A percentile compares a stretch with the other conserved stretches of the same genome.
Evolutionary conservation across 2,113 vertebrate species (phyloP).

Genomic region (Caretta caretta): DNA sequence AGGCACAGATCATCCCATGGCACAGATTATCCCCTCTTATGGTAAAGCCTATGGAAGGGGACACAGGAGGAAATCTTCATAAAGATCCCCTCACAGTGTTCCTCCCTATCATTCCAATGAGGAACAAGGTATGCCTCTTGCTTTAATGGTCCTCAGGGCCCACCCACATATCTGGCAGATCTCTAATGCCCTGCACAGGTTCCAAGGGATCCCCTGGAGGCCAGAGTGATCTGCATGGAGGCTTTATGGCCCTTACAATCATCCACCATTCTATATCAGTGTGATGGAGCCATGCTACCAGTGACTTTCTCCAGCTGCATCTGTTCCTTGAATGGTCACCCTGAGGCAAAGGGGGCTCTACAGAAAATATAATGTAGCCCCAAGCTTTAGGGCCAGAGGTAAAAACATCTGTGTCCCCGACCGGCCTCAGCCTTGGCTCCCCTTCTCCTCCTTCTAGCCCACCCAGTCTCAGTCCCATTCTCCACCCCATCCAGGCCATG

Average conservation of each 20-base stretch:
- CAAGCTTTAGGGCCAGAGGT: neutral
- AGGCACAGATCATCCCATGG: neutral
- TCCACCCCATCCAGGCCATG: slow-evolving; percentile 39
- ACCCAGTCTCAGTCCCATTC: slow-evolving; percentile 25
- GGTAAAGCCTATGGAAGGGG: neutral
- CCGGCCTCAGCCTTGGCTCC: neutral
- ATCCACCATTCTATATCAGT: neutral
- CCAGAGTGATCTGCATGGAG: neutral
- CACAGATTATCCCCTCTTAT: neutral
- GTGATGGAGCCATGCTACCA: neutral
- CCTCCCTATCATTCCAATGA: neutral
- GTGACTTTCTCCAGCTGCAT: neutral
- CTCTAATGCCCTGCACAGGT: neutral
- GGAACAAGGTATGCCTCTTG: accelerated
- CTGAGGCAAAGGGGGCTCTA: neutral
- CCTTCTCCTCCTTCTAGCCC: neutral
- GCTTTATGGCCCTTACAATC: neutral
- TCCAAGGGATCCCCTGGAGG: neutral
- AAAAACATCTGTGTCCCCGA: neutral
- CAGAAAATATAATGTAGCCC: neutral
- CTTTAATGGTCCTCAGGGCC: neutral
- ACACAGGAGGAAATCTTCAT: neutral
- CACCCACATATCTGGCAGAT: neutral
- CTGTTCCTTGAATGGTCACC: neutral
- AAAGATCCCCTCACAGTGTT: neutral